Evolutionary conservation across 2,888 invertebrate genomes (phyloP).

Genomic region (Choristoneura rosaceana): DNA sequence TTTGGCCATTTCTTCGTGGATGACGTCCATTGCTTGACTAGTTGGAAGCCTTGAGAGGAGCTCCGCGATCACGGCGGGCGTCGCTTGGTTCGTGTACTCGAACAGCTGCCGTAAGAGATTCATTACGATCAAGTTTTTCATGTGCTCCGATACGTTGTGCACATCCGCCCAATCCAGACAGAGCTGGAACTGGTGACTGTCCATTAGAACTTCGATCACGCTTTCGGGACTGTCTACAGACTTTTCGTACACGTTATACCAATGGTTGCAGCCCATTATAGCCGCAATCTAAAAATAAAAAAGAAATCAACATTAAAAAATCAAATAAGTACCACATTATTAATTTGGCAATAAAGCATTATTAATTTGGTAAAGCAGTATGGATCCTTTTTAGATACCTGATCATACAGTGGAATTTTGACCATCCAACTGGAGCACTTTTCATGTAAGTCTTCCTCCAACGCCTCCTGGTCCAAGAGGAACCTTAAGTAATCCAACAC

Average conservation of each 20-base stretch:
- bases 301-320: background rate
- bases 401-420: conserved; percentile 87
- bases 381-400: conserved; percentile 67
- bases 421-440: conserved; percentile 84
- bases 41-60: conserved; percentile 86
- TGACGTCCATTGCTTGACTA: conserved; percentile 86
- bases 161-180: conserved; percentile 90
- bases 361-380: background rate
- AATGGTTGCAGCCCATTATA: conserved; percentile 83
- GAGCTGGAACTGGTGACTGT: conserved; percentile 86
- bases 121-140: conserved; percentile 82
- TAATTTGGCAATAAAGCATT: background rate
- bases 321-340: background rate
- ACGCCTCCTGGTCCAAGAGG: conserved; percentile 65
- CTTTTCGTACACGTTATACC: conserved; percentile 86
- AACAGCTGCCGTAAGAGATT: conserved; percentile 85
- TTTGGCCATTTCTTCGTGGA: conserved; percentile 87
- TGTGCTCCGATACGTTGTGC: conserved; percentile 84
- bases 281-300: conserved; percentile 78
- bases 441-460: conserved; percentile 74
- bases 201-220: conserved; percentile 83
- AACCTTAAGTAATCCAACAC: conserved; percentile 81
- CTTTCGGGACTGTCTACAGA: conserved; percentile 83
- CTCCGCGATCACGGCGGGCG: conserved; percentile 75
- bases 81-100: conserved; percentile 78